These are phyloP conservation scores for Vulpes vulpes DNA, from an alignment of 2,113 vertebrate genomes.

Conservation along the genomic window DNA sequence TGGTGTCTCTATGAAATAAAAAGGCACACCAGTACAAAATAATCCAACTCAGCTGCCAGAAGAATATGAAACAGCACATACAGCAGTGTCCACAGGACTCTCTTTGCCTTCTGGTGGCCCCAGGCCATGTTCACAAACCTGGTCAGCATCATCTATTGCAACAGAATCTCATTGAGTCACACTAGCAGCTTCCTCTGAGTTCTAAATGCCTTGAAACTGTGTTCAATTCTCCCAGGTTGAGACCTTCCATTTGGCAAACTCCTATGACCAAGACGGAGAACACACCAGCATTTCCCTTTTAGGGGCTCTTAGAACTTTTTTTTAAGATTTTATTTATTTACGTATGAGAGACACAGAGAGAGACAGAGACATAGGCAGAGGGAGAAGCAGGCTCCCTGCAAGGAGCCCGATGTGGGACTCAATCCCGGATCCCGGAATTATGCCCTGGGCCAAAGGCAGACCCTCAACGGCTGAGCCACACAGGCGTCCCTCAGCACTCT, in stretches of 20 bases:
- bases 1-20: slow-evolving; percentile 3
- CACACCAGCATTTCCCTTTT: not conserved
- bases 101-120: not conserved
- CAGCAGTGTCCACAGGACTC: not conserved
- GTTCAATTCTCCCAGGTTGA: not conserved
- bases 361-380: too few species aligned
- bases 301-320: not conserved
- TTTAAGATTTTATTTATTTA: too few species aligned
- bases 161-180: not conserved
- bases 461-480: too few species aligned
- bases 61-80: not conserved
- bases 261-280: not conserved
- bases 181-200: not conserved
- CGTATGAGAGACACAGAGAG: too few species aligned
- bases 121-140: not conserved
- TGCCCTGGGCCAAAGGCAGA: too few species aligned
- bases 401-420: too few species aligned
- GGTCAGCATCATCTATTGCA: not conserved
- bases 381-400: too few species aligned
- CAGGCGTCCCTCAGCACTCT: not conserved
- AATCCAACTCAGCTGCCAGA: not conserved
- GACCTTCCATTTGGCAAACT: not conserved
- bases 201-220: not conserved
- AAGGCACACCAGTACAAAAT: not conserved
- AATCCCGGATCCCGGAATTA: too few species aligned